Conservation (phyloP, 1,140 invertebrate genomes). For the Telenomus remus region DNA sequence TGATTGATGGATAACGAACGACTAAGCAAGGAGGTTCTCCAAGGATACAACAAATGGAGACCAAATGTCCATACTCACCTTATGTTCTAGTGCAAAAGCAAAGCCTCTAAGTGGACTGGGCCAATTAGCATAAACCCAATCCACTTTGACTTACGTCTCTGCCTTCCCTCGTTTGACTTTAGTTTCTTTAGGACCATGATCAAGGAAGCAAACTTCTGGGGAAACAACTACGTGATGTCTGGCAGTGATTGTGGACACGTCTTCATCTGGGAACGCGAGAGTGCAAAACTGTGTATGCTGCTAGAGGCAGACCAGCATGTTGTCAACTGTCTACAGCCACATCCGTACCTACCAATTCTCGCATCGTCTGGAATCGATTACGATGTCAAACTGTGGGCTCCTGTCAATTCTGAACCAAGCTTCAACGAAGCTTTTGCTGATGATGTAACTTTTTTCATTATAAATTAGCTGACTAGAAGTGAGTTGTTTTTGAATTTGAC, state of each 20-base stretch:
- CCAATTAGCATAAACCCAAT: conserved; percentile 66
- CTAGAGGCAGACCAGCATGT: conserved; percentile 90
- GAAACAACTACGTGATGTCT: conserved; percentile 87
- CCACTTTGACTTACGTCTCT: conserved; percentile 69
- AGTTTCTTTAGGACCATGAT: conserved; percentile 87
- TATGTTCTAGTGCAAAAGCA: conserved; percentile 54
- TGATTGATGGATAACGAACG: conserved; percentile 38
- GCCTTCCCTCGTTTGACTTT: conserved; percentile 71
- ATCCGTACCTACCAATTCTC: conserved; percentile 86
- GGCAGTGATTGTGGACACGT: conserved; percentile 92
- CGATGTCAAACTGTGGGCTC: conserved; percentile 91
- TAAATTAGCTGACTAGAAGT: not conserved
- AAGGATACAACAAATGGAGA: conserved; percentile 43
- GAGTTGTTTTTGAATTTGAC: not conserved
- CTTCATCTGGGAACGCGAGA: conserved; percentile 82
- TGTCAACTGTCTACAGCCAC: conserved; percentile 91
- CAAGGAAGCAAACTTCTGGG: conserved; percentile 94
- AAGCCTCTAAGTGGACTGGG: conserved; percentile 74
- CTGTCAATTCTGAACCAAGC: conserved; percentile 76
- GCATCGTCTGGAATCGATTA: conserved; percentile 94
- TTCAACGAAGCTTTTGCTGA: conserved; percentile 83
- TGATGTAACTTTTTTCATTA: conserved; percentile 77
- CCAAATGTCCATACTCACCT: conserved; percentile 37
- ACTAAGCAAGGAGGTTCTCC: conserved; percentile 43
- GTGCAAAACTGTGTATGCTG: conserved; percentile 83